A percentile compares a stretch with the other conserved stretches of the same genome.
phyloP scores from a whole-genome alignment of 2,797 vertebrate genomes.

The Gallinago solitaria region DNA sequence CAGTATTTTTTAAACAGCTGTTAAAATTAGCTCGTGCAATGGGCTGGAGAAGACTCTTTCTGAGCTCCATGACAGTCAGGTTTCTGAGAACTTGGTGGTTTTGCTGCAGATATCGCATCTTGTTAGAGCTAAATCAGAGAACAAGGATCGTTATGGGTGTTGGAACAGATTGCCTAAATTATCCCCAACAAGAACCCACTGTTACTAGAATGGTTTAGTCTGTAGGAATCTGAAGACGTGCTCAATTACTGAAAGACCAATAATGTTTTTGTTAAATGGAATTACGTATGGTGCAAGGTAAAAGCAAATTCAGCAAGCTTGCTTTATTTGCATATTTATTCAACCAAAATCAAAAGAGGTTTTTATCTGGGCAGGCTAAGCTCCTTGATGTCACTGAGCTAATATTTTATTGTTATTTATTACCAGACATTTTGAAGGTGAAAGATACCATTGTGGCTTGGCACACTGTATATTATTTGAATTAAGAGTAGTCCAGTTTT shows the following conservation, averaged over 20 bases:
- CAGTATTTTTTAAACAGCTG: background rate
- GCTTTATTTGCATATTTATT: conserved; percentile 21
- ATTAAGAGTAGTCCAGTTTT: background rate
- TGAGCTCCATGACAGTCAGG: background rate
- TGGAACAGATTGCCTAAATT: background rate
- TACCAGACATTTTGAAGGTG: conserved; percentile 3
- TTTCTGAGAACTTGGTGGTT: background rate
- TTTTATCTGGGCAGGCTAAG: background rate
- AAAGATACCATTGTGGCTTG: background rate
- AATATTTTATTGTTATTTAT: conserved; percentile 23
- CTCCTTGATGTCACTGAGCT: background rate
- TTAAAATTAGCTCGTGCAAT: background rate
- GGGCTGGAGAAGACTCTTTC: background rate
- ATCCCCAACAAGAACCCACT: background rate
- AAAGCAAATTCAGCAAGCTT: background rate
- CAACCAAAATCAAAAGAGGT: background rate
- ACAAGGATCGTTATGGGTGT: accelerated
- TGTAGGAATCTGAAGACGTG: background rate
- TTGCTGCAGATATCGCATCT: background rate
- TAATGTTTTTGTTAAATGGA: background rate
- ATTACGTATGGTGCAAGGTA: background rate
- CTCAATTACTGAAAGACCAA: background rate
- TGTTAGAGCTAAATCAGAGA: background rate
- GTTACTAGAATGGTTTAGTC: background rate
- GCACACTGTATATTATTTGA: background rate